Evolutionary conservation across 92 coral and sea anemone species (phyloP), one percentile per base, ranked within the genome.

Genomic region (Montipora capitata): DNA sequence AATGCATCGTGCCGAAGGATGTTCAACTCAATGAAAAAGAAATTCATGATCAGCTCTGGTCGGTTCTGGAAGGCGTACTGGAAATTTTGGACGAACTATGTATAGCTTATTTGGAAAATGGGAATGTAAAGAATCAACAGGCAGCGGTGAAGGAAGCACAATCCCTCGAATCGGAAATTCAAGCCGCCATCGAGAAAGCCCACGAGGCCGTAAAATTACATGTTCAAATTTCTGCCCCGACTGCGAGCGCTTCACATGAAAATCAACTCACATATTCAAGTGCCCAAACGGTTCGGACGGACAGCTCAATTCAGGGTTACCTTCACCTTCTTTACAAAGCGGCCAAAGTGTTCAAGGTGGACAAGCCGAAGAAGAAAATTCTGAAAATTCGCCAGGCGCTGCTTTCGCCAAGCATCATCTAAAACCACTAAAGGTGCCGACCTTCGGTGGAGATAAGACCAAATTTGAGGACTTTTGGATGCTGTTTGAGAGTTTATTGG

Each of bases 381-480:
- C 81, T 10, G 68, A 39, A 10, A 12, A 3, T 40, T 40, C n/a
- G 68, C 81, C 68, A 57, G 49, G 35, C 17, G 6, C 49, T 1
- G 1, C 7, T 61, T 69, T 59, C 86, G 58, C 84, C 77, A 88
- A 13, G 10, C 49, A 66, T 49, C 86, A 41, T 70, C 68, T 84
- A 61, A 69, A 84, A 62, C 82, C 93, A 43, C 68, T 93, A 7
- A 77, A 81, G 54, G 94, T 93, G 11, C 92, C 92, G 40, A 35
- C 17, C 0, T 91, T 62, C 27, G 83, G 76, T 39, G 92, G 92
- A 10, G 85, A 91, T 80, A 94, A 94, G 63, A 69, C 90, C 8
- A 83, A 84, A 75, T 94, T 94, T 80, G 94, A 91, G 77, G 94
- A 91, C 13, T 94, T 75, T 78, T 90, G 96, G 92, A 77, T 7